Conservation (phyloP, 1,140 invertebrate species). For the Helicoverpa zea region DNA sequence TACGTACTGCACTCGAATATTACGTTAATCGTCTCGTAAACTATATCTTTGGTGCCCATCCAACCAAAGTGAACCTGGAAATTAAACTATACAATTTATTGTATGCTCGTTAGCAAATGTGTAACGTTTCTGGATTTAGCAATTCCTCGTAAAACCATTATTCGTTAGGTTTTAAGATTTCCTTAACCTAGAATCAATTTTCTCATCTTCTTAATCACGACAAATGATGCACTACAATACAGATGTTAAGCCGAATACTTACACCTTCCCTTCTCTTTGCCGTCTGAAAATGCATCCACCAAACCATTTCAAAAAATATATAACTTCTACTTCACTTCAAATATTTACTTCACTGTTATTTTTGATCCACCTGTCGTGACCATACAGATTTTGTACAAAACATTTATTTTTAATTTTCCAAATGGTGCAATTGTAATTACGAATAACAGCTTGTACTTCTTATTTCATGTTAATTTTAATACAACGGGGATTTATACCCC, state of each 20-base stretch:
- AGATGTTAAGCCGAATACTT: not conserved
- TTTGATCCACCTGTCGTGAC: not conserved
- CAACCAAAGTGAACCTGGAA: constrained; percentile 22
- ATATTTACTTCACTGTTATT: not conserved
- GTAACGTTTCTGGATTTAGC: not conserved
- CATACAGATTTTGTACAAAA: not conserved
- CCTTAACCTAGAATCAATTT: too few relatives aligned
- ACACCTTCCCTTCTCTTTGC: not conserved
- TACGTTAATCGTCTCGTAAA: constrained; percentile 18
- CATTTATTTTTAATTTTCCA: too few relatives aligned
- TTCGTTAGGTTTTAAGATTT: too few relatives aligned
- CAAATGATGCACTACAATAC: too few relatives aligned
- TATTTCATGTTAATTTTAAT: constrained; percentile 1
- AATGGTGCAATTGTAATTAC: too few relatives aligned
- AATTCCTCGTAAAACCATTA: not conserved
- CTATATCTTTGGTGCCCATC: not conserved
- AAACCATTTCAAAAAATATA: constrained; percentile 3
- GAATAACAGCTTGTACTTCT: too few relatives aligned
- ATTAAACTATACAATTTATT: constrained; percentile 11
- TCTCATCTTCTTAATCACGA: too few relatives aligned
- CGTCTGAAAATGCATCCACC: constrained; percentile 8
- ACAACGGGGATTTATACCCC: too few relatives aligned
- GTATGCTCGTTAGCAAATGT: not conserved
- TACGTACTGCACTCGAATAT: constrained; percentile 33
- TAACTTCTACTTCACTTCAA: not conserved